phyloP scores from a whole-genome alignment of 2,113 vertebrate species.

The Carassius auratus region DNA sequence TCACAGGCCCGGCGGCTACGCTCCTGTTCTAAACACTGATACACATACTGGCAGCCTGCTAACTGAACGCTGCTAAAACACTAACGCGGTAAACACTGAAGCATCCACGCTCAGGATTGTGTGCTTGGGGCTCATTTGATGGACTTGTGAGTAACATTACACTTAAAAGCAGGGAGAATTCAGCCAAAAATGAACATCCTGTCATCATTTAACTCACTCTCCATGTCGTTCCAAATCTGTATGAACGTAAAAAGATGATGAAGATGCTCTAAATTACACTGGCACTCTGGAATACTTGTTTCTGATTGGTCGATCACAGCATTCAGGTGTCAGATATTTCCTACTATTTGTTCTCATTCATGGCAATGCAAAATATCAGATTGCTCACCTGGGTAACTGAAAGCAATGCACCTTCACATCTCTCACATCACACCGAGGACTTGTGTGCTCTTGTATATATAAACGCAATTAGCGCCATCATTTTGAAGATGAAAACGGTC shows the following conservation, averaged over 20 bases:
- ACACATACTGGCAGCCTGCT: conserved; percentile 13
- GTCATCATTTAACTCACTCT: not conserved
- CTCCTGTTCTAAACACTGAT: conserved; percentile 7
- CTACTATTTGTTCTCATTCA: not conserved
- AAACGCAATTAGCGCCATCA: not conserved
- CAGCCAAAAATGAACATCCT: not conserved
- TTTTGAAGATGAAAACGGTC: not conserved
- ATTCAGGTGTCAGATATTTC: not conserved
- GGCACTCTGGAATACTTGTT: not conserved
- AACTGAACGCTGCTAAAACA: not conserved
- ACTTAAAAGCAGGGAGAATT: not conserved
- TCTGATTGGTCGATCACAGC: not conserved
- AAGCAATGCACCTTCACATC: not conserved
- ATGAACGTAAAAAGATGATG: not conserved
- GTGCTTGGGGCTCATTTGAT: conserved; percentile 26
- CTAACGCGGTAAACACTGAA: conserved; percentile 17
- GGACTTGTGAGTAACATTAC: not conserved
- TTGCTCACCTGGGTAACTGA: not conserved
- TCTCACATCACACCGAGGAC: not conserved
- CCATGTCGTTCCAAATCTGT: not conserved
- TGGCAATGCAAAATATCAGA: too few species aligned
- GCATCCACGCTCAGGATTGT: conserved; percentile 5
- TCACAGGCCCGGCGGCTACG: not conserved
- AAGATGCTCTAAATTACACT: not conserved
- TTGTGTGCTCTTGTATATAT: too few species aligned